Evolutionary conservation across 2,888 invertebrate genomes (phyloP).

Genomic region (Drosophila mulleri): DNA sequence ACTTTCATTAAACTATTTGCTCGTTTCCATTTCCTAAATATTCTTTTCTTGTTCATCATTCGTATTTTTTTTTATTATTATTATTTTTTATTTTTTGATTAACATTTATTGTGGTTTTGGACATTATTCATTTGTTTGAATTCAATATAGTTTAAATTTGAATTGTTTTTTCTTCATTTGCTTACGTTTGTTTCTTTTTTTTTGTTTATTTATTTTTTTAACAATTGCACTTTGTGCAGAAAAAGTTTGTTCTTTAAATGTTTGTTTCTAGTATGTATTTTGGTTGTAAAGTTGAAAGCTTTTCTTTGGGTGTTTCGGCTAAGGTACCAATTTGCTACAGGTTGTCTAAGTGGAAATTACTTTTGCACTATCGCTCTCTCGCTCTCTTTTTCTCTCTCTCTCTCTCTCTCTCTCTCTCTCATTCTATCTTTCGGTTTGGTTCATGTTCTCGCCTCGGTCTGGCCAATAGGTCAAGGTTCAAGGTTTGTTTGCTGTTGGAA

Average conservation of each 20-base stretch:
- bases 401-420: neutral
- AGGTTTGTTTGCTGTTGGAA: constrained; percentile 54
- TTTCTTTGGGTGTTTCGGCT: constrained; percentile 62
- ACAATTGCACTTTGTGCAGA: constrained; percentile 50
- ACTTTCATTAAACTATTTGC: constrained; percentile 26
- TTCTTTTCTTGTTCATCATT: neutral
- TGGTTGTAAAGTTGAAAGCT: constrained; percentile 60
- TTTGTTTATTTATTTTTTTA: neutral
- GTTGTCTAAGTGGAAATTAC: constrained; percentile 66
- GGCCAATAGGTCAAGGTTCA: constrained; percentile 37
- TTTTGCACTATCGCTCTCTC: constrained; percentile 29
- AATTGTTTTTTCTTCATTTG: constrained; percentile 11
- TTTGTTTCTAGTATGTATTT: constrained; percentile 13
- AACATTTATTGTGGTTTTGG: constrained; percentile 45
- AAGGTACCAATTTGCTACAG: constrained; percentile 78
- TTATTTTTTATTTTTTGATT: constrained; percentile 22
- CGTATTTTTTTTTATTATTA: neutral
- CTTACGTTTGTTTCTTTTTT: constrained; percentile 2
- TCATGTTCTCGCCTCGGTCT: constrained; percentile 22
- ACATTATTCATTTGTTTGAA: constrained; percentile 35
- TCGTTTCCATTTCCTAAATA: constrained; percentile 8
- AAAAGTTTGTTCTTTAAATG: constrained; percentile 17
- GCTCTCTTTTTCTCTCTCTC: neutral
- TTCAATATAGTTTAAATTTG: constrained; percentile 4
- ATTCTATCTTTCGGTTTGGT: constrained; percentile 16